A percentile compares a stretch with the other conserved stretches of the same genome.
phyloP scores from a whole-genome alignment of 2,113 vertebrate species.

The Propithecus coquereli region DNA sequence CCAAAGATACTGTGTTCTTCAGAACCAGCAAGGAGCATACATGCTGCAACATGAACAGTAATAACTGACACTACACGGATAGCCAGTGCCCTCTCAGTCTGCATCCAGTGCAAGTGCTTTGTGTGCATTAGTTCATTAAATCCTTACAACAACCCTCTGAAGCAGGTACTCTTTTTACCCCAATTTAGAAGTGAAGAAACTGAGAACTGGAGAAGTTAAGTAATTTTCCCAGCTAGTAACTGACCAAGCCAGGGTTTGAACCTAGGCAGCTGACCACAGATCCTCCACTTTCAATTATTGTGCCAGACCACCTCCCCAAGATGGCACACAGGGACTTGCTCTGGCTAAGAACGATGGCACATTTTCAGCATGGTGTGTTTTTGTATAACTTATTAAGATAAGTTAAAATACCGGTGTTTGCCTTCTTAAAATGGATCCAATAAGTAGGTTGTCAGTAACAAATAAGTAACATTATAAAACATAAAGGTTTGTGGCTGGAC shows the following conservation, averaged over 20 bases:
- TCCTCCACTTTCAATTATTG: neutral
- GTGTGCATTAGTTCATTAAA: neutral
- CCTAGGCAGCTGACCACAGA: neutral
- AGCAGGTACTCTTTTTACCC: neutral
- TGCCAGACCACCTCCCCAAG: fast-evolving
- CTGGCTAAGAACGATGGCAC: neutral
- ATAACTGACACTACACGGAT: neutral
- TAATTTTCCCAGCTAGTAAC: neutral
- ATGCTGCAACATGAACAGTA: neutral
- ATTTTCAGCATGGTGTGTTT: neutral
- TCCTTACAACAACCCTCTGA: neutral
- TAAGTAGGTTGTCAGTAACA: neutral
- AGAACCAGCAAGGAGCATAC: neutral
- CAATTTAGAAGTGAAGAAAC: neutral
- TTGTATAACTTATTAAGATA: neutral
- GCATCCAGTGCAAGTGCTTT: neutral
- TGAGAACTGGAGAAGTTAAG: neutral
- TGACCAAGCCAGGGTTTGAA: neutral
- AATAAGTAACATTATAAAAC: neutral
- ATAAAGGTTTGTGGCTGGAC: neutral
- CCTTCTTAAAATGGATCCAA: neutral
- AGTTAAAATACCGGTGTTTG: neutral
- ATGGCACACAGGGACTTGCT: neutral
- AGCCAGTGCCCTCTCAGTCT: no score
- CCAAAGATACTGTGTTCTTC: neutral